Base-by-base conservation (phyloP, 2,113 vertebrate genomes). In the Mandrillus leucophaeus region DNA sequence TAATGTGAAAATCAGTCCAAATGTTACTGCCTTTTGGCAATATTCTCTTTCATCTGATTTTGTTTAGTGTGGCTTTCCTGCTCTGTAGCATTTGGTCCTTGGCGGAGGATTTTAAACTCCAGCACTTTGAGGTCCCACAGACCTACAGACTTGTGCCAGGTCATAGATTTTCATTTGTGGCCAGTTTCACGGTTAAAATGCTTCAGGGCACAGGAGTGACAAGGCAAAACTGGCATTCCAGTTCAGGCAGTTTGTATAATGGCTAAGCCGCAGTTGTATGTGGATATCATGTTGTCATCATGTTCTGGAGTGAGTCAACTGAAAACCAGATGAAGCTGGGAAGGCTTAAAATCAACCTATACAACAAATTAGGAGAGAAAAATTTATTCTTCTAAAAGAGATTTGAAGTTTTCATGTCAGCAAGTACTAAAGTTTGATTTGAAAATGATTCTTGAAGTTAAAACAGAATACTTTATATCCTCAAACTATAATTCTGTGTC, bases 361-460 rank as follows among this genome's bases (percentile, higher is more conserved):
- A 52, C 66, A 61, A n/a, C 48, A 90, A 45, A 88, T 92, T 75
- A 96, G 18, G 52, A 72, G 93, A 83, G 38, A 75, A 0, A 81
- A 72, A 81, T 86, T 93, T 86, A 76, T 95, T 85, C 93, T 97
- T 64, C 73, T 81, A 59, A 90, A 79, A 96, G 48, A 75, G 32
- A 93, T 91, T 94, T 95, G 50, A 95, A 90, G 14, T 96, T 96
- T 93, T 90, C 57, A 76, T 35, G 80, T 97, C 92, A 94, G 32
- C 27, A 86, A 82, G 12, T 78, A 50, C 66, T 96, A 66, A 45
- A 90, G 52, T 91, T 95, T 93, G 61, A 61, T 95, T 86, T 96
- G 57, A 38, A 85, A 94, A n/a, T 92, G 73, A 96, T 6, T 88
- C 32, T 95, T 94, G 38, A 90, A 93, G 40, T 57, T 87, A 57